A percentile compares a stretch with the other conserved stretches of the same genome.
Evolutionary conservation across 2,888 invertebrate species (phyloP).

Genomic region (Andrena minutula): DNA sequence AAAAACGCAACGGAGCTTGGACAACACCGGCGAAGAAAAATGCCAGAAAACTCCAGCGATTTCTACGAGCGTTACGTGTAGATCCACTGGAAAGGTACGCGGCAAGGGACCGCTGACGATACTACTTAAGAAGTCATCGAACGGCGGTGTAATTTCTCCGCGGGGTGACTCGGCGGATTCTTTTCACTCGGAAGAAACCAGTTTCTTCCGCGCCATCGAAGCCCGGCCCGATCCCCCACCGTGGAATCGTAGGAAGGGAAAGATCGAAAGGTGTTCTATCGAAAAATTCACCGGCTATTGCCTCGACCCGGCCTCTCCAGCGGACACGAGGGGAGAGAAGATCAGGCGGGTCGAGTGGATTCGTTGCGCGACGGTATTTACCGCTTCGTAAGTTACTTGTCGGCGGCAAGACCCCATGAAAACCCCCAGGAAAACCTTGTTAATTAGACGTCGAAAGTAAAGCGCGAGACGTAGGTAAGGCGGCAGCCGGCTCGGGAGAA

Average conservation of each 20-base stretch:
- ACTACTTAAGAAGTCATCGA: constrained; percentile 62
- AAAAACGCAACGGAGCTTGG: not conserved
- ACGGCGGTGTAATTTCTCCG: constrained; percentile 56
- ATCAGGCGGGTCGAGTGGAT: constrained; percentile 18
- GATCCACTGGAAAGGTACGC: not conserved
- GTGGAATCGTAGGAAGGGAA: constrained; percentile 14
- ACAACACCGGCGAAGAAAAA: not conserved
- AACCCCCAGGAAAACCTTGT: constrained; percentile 65
- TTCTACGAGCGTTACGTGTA: constrained; percentile 7
- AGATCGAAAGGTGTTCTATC: constrained; percentile 43
- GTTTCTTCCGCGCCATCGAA: constrained; percentile 62
- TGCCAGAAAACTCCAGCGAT: not conserved
- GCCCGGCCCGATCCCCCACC: not conserved
- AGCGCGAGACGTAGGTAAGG: constrained; percentile 56
- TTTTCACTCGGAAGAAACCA: constrained; percentile 65
- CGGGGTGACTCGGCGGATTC: constrained; percentile 68
- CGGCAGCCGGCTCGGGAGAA: constrained; percentile 18
- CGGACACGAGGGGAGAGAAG: too few relatives aligned
- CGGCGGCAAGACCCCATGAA: constrained; percentile 46
- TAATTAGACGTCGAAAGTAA: constrained; percentile 70
- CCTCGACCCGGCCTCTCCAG: not conserved
- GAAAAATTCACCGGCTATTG: constrained; percentile 32
- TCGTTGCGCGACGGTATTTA: constrained; percentile 53
- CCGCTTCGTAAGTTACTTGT: constrained; percentile 45
- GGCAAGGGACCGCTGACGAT: constrained; percentile 39